Conservation (phyloP, 2,113 vertebrate genomes). For the Jaculus jaculus region DNA sequence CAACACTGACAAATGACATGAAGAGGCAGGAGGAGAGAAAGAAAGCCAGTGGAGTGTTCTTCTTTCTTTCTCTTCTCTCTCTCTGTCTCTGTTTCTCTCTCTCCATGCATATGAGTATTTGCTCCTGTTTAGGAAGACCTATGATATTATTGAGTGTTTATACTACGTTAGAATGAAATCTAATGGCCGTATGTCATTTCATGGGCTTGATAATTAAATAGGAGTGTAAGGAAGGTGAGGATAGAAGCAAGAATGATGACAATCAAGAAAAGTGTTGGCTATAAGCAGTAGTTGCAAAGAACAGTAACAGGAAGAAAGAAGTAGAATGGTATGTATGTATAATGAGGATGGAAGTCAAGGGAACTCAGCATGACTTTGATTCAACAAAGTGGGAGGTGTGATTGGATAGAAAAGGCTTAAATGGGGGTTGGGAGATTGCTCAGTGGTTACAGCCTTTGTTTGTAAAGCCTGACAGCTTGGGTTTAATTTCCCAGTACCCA, state of each 20-base stretch:
- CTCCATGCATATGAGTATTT: background rate
- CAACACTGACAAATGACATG: background rate
- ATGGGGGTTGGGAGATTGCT: too few species aligned
- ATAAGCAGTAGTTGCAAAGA: background rate
- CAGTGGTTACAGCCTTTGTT: too few species aligned
- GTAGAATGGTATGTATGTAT: background rate
- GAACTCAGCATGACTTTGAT: slow-evolving; percentile 8
- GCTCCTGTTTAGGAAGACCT: slow-evolving; percentile 26
- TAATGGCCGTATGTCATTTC: background rate
- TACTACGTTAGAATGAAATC: background rate
- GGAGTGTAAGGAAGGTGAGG: background rate
- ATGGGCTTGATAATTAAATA: slow-evolving; percentile 11
- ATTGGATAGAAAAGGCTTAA: background rate
- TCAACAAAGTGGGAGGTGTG: slow-evolving; percentile 34
- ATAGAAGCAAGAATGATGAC: background rate
- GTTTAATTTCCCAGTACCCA: too few species aligned
- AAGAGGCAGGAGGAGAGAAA: slow-evolving; percentile 5
- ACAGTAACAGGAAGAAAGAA: background rate
- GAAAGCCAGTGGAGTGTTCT: slow-evolving; percentile 11
- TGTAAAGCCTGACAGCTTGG: too few species aligned
- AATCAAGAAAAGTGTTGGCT: background rate
- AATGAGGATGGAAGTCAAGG: background rate
- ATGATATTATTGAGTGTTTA: background rate
- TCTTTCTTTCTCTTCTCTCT: too few species aligned
- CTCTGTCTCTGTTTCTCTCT: background rate